These are phyloP conservation scores for Poeciliopsis infans DNA, from an alignment of 2,797 vertebrate genomes.

Conservation along the genomic window DNA sequence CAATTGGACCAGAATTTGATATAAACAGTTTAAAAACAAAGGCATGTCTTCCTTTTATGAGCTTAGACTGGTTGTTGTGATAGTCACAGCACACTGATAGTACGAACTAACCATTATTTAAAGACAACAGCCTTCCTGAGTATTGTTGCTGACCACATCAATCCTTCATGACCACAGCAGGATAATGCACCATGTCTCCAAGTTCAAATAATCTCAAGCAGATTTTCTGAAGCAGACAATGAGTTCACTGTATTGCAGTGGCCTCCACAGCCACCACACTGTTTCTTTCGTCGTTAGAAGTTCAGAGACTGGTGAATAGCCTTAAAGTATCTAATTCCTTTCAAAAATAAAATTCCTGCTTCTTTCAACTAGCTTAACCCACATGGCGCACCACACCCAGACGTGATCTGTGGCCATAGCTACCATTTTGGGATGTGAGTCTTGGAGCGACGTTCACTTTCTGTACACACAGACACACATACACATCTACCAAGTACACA, in stretches of 20 bases:
- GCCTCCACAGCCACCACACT: background rate
- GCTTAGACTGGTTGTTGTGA: background rate
- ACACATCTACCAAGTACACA: slow-evolving; percentile 4
- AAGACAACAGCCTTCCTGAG: background rate
- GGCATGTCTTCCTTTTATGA: background rate
- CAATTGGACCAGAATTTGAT: background rate
- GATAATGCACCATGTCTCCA: background rate
- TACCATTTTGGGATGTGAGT: slow-evolving; percentile 45
- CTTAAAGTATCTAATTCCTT: slow-evolving; percentile 55
- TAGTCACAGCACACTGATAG: background rate
- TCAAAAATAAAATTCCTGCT: slow-evolving; percentile 67
- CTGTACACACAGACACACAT: slow-evolving; percentile 11
- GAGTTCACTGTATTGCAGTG: background rate
- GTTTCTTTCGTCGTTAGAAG: background rate
- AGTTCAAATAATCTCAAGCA: background rate
- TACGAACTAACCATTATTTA: background rate
- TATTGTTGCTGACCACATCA: background rate
- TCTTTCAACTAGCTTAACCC: slow-evolving; percentile 64
- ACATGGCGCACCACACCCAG: slow-evolving; percentile 54
- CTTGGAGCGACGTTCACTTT: slow-evolving; percentile 31
- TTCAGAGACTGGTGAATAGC: slow-evolving; percentile 25
- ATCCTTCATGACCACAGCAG: background rate
- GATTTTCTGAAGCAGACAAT: background rate
- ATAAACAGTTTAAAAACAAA: background rate
- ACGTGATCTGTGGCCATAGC: slow-evolving; percentile 48